These are phyloP conservation scores for Oryzias curvinotus DNA, from an alignment of 2,113 vertebrate genomes.

Conservation along the genomic window DNA sequence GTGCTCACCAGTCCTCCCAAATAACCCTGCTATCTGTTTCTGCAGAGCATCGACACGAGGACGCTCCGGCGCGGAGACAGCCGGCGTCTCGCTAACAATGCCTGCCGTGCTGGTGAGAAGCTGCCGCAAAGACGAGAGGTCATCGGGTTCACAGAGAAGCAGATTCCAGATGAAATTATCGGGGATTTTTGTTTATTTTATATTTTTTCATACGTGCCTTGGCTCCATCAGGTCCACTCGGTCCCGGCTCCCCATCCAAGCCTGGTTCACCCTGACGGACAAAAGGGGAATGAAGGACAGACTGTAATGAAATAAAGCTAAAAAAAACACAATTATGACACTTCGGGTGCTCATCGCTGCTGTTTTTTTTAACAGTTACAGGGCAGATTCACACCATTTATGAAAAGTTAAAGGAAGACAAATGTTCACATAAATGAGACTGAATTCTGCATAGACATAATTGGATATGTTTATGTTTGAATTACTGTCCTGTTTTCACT, in stretches of 20 bases:
- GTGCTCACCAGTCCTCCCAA: conserved; percentile 43
- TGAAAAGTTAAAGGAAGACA: no score
- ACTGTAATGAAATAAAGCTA: neutral
- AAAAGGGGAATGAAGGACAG: conserved; percentile 6
- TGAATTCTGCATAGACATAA: no score
- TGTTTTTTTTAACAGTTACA: no score
- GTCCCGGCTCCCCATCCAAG: conserved; percentile 87
- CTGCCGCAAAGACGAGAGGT: conserved; percentile 19
- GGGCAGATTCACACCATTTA: no score
- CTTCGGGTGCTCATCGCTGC: no score
- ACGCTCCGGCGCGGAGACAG: conserved; percentile 20
- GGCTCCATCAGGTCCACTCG: conserved; percentile 81
- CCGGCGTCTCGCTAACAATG: conserved; percentile 22
- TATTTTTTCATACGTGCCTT: conserved; percentile 78
- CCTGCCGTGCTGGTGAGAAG: conserved; percentile 21
- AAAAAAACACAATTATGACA: neutral
- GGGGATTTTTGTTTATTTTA: neutral
- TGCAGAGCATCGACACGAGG: conserved; percentile 29
- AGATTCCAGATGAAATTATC: neutral
- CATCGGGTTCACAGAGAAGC: neutral
- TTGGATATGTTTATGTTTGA: no score
- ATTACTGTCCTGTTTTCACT: no score
- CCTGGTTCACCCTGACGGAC: conserved; percentile 85
- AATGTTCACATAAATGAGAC: no score
- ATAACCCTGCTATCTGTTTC: conserved; percentile 42